Conservation (phyloP, 2,888 invertebrate genomes). For the Beris morrisii region DNA sequence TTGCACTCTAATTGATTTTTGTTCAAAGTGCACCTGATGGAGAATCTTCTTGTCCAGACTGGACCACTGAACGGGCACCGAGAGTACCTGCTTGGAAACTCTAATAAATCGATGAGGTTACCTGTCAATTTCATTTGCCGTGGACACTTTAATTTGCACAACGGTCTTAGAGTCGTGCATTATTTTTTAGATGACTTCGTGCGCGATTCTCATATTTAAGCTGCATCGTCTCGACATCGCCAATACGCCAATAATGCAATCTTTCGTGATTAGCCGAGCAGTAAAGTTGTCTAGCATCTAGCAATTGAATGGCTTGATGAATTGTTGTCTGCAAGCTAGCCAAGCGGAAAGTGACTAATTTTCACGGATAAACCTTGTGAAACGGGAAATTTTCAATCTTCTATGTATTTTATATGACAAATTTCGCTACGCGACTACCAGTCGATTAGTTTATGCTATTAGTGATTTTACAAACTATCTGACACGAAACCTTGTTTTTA, state of each 20-base stretch:
- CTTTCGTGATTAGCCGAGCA: slow-evolving; percentile 14
- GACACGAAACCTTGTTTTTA: no score
- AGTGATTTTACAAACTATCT: no score
- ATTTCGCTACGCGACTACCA: no score
- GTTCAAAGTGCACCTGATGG: slow-evolving; percentile 20
- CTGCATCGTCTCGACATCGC: background rate
- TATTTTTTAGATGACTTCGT: slow-evolving; percentile 16
- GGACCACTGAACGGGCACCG: background rate
- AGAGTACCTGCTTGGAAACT: background rate
- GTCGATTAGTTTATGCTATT: no score
- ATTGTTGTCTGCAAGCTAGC: slow-evolving; percentile 18
- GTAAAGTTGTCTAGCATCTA: background rate
- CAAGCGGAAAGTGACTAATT: slow-evolving; percentile 5
- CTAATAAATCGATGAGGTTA: slow-evolving; percentile 25
- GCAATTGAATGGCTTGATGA: slow-evolving; percentile 22
- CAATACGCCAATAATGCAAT: background rate
- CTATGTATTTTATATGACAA: no score
- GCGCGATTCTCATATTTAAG: background rate
- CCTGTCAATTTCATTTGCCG: slow-evolving; percentile 30
- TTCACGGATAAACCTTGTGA: no score
- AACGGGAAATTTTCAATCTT: no score
- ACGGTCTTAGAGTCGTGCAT: background rate
- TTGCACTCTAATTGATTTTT: slow-evolving; percentile 36
- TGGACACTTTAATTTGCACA: slow-evolving; percentile 37
- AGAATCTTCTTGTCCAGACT: background rate